Evolutionary conservation across 2,888 invertebrate species (phyloP), one percentile per base, ranked within the genome.

Genomic region (Sinodicranocentrus sp.): DNA sequence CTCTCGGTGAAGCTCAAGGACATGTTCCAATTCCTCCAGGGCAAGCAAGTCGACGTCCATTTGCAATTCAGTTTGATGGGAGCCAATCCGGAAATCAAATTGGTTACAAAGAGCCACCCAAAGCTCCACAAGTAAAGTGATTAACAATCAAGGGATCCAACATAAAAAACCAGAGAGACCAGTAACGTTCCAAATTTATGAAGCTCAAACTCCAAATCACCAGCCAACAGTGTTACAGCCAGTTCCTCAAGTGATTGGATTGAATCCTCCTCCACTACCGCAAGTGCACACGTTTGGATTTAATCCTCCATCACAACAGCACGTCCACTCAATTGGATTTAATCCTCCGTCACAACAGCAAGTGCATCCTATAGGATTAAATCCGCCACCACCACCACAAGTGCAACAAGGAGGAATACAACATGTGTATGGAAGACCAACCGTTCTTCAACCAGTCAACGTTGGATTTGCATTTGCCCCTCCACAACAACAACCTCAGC

Each of bases 41-140:
- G 13, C n/a, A 33, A n/a, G 77, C 83, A 54, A 85, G 78, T 28
- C 61, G 86, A 10, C 61, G 84, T 44, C 86, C 87, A 44, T 88
- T 86, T 84, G 87, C 87, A 6, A 86, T 88, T 52, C 86, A 86
- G 54, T 87, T 87, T 84, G 87, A 86, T 67, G 73, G 82, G 44
- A 75, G 61, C 43, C 82, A 86, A 19, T 76, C 84, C 6, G 72
- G 80, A 28, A 87, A 87, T 76, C 48, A 75, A 82, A 52, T 82
- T 70, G 13, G 43, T 21, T 72, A 77, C 67, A 54, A 43, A 17
- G 54, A 82, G 48, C 19, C 63, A 6, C 52, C 23, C 0, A 48
- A 75, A 26, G 6, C 21, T 33, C 23, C 59, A 59, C 59, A 59
- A 15, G 23, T 19, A 8, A 21, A 28, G n/a, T 15, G n/a, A n/a